These are phyloP conservation scores for Odontomachus brunneus DNA, from an alignment of 1,140 invertebrate genomes.

Conservation along the genomic window DNA sequence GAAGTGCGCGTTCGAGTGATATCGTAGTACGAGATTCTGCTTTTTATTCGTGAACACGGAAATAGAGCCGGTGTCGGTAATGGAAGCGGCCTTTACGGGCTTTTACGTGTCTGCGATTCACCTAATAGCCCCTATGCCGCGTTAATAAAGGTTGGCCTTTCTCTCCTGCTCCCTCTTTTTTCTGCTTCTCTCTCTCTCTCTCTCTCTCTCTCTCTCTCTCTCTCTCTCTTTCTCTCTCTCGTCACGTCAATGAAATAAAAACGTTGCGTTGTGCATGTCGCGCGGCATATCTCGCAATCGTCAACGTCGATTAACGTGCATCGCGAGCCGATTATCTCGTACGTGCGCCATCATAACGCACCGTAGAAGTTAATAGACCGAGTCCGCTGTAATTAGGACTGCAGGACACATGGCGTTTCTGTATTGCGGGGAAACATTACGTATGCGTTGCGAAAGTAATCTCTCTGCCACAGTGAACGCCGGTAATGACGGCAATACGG, in stretches of 20 bases:
- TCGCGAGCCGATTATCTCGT: constrained; percentile 1
- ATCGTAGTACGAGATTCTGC: constrained; percentile 29
- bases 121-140: constrained; percentile 6
- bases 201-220: too few relatives aligned
- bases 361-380: constrained; percentile 34
- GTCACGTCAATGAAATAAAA: constrained; percentile 25
- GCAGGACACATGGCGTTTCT: neutral
- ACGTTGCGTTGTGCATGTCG: too few relatives aligned
- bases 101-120: constrained; percentile 48
- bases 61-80: constrained; percentile 33
- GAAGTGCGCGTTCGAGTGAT: constrained; percentile 43
- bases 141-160: constrained; percentile 10
- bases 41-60: constrained; percentile 55
- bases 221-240: neutral
- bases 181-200: neutral
- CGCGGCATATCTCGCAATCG: constrained; percentile 1
- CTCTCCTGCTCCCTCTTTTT: too few relatives aligned
- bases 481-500: neutral
- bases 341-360: neutral
- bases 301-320: neutral
- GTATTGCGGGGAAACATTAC: constrained; percentile 7
- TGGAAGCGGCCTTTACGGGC: constrained; percentile 31
- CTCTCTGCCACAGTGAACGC: neutral
- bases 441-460: neutral
- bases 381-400: constrained; percentile 30